A percentile compares a stretch with the other conserved stretches of the same genome.
These are phyloP conservation scores for Bimastos eiseni DNA, from an alignment of 2,888 invertebrate species.

Conservation along the genomic window DNA sequence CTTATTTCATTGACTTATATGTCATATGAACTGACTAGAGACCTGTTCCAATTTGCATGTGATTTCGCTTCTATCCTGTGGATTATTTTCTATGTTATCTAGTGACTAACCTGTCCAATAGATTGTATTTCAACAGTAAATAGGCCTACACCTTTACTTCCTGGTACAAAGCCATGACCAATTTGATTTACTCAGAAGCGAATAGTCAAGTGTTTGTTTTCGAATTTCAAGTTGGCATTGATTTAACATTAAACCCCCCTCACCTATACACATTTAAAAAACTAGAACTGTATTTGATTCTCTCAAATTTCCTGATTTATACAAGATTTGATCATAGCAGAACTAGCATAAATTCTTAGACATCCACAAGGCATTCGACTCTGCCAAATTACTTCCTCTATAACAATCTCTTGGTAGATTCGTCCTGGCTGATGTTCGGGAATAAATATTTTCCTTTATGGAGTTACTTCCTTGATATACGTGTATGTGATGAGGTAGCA, in stretches of 20 bases:
- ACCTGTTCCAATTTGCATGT: not conserved
- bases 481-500: not conserved
- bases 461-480: not conserved
- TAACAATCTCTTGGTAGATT: not conserved
- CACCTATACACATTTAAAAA: not conserved
- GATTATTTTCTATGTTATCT: not conserved
- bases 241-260: not conserved
- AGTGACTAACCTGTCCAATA: not conserved
- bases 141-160: not conserved
- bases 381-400: not conserved
- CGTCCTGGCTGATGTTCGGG: not conserved
- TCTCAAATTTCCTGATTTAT: too few relatives aligned
- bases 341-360: not conserved
- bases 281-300: too few relatives aligned
- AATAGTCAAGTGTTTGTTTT: not conserved
- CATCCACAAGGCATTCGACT: not conserved
- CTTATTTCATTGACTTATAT: not conserved
- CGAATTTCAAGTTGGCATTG: not conserved
- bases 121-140: not conserved
- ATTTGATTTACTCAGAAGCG: not conserved
- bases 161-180: not conserved
- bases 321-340: not conserved
- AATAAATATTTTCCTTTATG: not conserved
- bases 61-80: not conserved
- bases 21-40: not conserved